Base-by-base conservation (phyloP, 1,140 invertebrate genomes). In the Drosophila burlai region DNA sequence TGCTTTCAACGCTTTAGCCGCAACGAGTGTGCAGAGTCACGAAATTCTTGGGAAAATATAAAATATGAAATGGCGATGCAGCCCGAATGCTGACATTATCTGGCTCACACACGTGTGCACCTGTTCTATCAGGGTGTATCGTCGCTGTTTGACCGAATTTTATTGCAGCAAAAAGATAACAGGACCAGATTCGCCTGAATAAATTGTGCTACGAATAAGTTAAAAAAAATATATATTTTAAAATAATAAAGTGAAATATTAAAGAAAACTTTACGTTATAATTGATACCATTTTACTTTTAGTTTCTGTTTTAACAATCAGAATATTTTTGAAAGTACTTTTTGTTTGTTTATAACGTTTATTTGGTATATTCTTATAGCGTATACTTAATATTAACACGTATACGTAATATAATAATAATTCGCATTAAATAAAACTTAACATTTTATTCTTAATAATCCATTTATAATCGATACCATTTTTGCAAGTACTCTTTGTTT, bases 1-100 rank as follows among this genome's bases (percentile, higher is more conserved):
- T 55, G 57, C 75, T 77, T 68, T 76, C 67, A 43, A 36, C 67
- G 69, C 67, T 72, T 73, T 43, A 60, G 69, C 45, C 67, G 45
- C 54, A 36, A 42, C 21, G 16, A 34, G 49, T 34, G 49, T 50
- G 73, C 58, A 34, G 40, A 57, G 65, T 77, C 64, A 55, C 55
- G 57, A 61, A 76, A 66, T 60, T 66, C 54, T 43, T 34, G 42
- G 29, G 24, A 42, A 76, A 59, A 59, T 72, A 52, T 68, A 31
- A 78, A 62, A 79, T 64, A 63, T 65, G 21, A 26, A 42, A 57
- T 36, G 31, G 57, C 58, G 24, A 57, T 60, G 65, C 54, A 57
- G 34, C 64, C 45, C 46, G 57, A 78, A 50, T 78, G 74, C 65
- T 40, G 54, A 43, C 55, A 52, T 43, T 43, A 50, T 59, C 76